Evolutionary conservation across 2,888 invertebrate species (phyloP).

Genomic region (Dolichomitus sp.): DNA sequence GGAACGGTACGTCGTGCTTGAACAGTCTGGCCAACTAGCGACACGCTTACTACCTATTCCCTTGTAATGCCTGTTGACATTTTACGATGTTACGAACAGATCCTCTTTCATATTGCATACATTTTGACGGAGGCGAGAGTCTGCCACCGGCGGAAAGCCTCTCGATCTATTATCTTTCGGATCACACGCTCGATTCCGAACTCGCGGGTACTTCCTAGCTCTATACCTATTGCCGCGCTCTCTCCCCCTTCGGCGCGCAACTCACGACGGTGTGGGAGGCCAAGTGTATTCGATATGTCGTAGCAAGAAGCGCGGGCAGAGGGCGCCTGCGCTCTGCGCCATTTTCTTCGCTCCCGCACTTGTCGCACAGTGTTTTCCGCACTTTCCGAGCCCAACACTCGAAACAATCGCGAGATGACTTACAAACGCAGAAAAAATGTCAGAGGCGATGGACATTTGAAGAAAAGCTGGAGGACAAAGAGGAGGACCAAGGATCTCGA

Average conservation of each 20-base stretch:
- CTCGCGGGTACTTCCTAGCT: slow-evolving; percentile 60
- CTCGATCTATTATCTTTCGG: slow-evolving; percentile 64
- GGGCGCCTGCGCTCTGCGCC: slow-evolving; percentile 4
- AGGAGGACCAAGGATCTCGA: slow-evolving; percentile 94
- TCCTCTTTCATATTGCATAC: not conserved
- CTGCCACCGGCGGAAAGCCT: slow-evolving; percentile 49
- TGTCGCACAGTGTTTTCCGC: not conserved
- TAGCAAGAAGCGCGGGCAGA: not conserved
- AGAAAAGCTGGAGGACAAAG: slow-evolving; percentile 92
- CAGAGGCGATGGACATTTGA: slow-evolving; percentile 92
- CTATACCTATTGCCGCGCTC: slow-evolving; percentile 24
- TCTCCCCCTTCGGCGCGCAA: not conserved
- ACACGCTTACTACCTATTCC: slow-evolving; percentile 54
- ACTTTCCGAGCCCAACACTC: not conserved
- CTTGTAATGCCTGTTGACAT: not conserved
- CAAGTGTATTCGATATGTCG: slow-evolving; percentile 7
- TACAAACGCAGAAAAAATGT: slow-evolving; percentile 94
- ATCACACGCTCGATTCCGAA: slow-evolving; percentile 60
- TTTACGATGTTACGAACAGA: not conserved
- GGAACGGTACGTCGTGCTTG: slow-evolving; percentile 70
- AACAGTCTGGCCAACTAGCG: slow-evolving; percentile 72
- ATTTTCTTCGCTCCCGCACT: not conserved
- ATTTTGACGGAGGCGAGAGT: not conserved
- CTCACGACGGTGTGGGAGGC: slow-evolving; percentile 8
- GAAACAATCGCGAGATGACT: slow-evolving; percentile 87